Percentiles rank a stretch among this genome's conserved stretches.
Evolutionary conservation across 2,888 invertebrate species (phyloP).

Genomic region (Alentia gelatinosa): DNA sequence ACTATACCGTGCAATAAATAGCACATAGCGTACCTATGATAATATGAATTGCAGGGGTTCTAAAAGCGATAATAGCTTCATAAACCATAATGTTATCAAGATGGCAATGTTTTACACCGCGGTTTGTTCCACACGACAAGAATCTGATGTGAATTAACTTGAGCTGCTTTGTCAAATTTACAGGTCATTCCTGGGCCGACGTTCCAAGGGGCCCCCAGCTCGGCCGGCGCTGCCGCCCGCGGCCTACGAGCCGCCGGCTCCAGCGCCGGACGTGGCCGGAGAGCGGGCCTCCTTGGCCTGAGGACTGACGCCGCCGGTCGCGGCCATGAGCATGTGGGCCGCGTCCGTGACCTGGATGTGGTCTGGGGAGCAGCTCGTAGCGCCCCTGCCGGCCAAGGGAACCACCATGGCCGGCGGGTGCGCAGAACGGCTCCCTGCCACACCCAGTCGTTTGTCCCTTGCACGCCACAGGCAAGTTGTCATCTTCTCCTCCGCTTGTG

Average conservation of each 20-base stretch:
- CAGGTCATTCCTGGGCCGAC: not conserved
- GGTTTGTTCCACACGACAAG: too few relatives aligned
- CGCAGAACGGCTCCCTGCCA: not conserved
- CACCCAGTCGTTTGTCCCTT: constrained; percentile 7
- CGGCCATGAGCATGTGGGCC: not conserved
- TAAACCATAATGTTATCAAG: too few relatives aligned
- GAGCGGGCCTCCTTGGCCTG: not conserved
- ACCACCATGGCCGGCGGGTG: not conserved
- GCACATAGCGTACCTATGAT: too few relatives aligned
- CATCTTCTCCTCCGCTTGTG: not conserved
- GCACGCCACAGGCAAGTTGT: constrained; percentile 22
- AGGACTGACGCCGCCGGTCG: not conserved
- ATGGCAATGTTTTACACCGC: too few relatives aligned
- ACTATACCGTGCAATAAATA: too few relatives aligned
- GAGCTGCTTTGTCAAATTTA: not conserved
- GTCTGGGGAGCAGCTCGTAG: not conserved
- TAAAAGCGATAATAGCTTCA: too few relatives aligned
- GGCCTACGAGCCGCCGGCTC: too few relatives aligned
- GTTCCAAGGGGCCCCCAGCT: not conserved
- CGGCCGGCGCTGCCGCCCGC: not conserved
- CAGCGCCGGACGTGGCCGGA: not conserved
- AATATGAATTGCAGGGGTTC: too few relatives aligned
- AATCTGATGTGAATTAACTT: too few relatives aligned
- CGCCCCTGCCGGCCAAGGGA: not conserved
- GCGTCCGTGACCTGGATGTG: not conserved